A percentile compares a stretch with the other conserved stretches of the same genome.
phyloP scores from a whole-genome alignment of 2,113 vertebrate species.

The Pelmatolapia mariae region DNA sequence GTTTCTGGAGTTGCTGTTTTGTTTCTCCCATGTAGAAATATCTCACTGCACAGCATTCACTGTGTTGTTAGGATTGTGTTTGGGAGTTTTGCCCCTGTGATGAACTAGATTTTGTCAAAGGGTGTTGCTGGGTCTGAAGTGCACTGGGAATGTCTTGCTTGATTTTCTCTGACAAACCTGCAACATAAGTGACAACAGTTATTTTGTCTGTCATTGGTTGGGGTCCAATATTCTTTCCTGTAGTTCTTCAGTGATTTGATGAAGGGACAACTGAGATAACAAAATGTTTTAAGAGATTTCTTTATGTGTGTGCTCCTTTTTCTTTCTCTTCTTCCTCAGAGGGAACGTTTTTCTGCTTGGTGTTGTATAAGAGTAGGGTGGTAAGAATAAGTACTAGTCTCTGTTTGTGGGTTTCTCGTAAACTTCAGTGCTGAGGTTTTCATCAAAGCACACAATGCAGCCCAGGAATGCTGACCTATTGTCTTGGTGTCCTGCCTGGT shows the following conservation, averaged over 20 bases:
- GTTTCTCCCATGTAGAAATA: background rate
- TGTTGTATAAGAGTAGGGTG: background rate
- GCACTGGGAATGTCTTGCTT: background rate
- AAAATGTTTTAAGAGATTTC: background rate
- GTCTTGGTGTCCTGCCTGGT: too few species aligned
- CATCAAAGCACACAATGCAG: too few species aligned
- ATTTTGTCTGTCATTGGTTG: background rate
- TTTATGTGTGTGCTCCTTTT: background rate
- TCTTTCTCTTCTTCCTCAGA: background rate
- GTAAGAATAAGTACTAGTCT: background rate
- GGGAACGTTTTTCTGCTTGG: rapidly evolving
- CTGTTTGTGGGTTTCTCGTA: background rate
- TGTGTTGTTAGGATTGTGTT: background rate
- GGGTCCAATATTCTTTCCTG: background rate
- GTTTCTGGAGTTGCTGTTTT: background rate
- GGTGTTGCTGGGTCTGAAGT: background rate
- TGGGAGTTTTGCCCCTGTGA: background rate
- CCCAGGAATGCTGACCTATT: too few species aligned
- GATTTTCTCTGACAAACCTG: background rate
- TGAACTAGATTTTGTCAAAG: background rate
- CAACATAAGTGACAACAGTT: background rate
- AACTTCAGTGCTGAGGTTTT: too few species aligned
- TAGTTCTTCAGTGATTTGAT: background rate
- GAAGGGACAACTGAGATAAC: background rate
- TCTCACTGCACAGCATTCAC: background rate